Evolutionary conservation across 2,888 invertebrate species (phyloP).

Genomic region (Hipparchia semele): DNA sequence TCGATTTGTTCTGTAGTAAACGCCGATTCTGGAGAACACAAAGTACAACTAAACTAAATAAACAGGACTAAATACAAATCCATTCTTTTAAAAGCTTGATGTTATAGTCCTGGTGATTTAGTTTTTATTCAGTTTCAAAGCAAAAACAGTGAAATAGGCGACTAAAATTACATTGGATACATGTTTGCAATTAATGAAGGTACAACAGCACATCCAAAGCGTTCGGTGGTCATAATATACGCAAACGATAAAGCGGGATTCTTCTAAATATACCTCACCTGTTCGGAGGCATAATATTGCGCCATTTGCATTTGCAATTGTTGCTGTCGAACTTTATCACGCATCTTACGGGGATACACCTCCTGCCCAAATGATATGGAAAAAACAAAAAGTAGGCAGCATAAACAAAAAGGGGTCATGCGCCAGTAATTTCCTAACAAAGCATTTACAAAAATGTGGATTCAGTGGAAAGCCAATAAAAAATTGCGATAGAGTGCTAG

Average conservation of each 20-base stretch:
- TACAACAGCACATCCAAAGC: conserved; percentile 83
- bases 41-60: neutral
- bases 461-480: conserved; percentile 53
- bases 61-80: neutral
- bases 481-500: conserved; percentile 57
- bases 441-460: conserved; percentile 57
- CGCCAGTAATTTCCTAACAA: conserved; percentile 66
- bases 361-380: conserved; percentile 86
- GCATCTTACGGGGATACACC: conserved; percentile 92
- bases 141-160: conserved; percentile 60
- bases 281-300: conserved; percentile 81
- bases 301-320: conserved; percentile 84
- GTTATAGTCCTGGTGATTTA: neutral
- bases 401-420: conserved; percentile 81
- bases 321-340: conserved; percentile 89
- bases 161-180: conserved; percentile 55
- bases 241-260: conserved; percentile 71
- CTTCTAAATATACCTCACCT: conserved; percentile 78
- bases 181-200: conserved; percentile 52
- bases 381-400: conserved; percentile 82
- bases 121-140: conserved; percentile 36
- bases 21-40: neutral
- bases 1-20: neutral
- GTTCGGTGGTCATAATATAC: conserved; percentile 55
- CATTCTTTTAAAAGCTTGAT: neutral